These are phyloP conservation scores for Amia ocellicauda DNA, from an alignment of 2,113 vertebrate species.

Conservation along the genomic window DNA sequence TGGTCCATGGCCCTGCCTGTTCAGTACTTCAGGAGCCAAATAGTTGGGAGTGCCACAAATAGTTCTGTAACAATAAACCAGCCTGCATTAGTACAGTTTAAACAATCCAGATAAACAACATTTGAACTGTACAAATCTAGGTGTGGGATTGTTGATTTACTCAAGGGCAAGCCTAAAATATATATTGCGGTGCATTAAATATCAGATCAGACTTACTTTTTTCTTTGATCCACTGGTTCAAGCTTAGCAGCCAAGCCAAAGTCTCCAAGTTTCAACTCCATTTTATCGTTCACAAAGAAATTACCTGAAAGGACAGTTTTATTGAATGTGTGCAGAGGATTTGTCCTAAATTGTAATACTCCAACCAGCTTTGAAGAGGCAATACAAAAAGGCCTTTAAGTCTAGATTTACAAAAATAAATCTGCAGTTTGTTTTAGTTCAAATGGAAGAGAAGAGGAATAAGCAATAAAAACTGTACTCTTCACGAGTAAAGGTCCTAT, in stretches of 20 bases:
- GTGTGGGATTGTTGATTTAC: no score
- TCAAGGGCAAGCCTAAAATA: no score
- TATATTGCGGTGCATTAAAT: no score
- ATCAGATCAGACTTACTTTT: slow-evolving; percentile 73
- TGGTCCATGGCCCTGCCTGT: slow-evolving; percentile 89
- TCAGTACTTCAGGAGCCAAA: slow-evolving; percentile 93
- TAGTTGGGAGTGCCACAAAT: slow-evolving; percentile 99
- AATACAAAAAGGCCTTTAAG: no score
- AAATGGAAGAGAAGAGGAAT: not conserved
- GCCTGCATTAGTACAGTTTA: slow-evolving; percentile 6
- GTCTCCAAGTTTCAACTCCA: slow-evolving; percentile 95
- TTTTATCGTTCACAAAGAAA: slow-evolving; percentile 97
- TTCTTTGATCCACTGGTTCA: slow-evolving; percentile 83
- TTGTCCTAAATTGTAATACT: no score
- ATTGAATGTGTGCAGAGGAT: no score
- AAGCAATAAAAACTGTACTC: not conserved
- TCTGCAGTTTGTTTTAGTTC: slow-evolving; percentile 27
- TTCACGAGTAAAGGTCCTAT: no score
- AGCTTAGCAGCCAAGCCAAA: slow-evolving; percentile 89
- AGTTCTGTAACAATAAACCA: slow-evolving; percentile 66
- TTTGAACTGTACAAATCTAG: no score
- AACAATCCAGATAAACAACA: not conserved
- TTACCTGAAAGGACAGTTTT: slow-evolving; percentile 70
- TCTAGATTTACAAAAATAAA: slow-evolving; percentile 37
- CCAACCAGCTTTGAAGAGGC: no score